Percentiles rank a stretch among this genome's conserved stretches.
Evolutionary conservation across 2,113 vertebrate genomes (phyloP).

Genomic region (Dissostichus mawsoni): DNA sequence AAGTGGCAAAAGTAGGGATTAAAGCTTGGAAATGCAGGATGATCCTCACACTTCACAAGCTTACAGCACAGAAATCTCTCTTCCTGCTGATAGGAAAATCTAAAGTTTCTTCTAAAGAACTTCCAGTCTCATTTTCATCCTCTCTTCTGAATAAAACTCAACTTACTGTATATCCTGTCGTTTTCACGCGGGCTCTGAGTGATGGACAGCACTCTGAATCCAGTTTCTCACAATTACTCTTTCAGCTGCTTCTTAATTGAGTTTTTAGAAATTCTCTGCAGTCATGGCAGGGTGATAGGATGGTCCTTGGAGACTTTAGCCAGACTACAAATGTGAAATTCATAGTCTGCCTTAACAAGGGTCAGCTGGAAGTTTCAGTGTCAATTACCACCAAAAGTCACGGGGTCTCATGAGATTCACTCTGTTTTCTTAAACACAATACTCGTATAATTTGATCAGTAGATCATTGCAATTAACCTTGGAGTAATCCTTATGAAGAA

Average conservation of each 20-base stretch:
- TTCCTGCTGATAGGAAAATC: conserved; percentile 1
- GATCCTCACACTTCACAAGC: not conserved
- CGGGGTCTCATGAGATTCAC: conserved; percentile 32
- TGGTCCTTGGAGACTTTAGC: conserved; percentile 47
- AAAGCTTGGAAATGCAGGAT: conserved; percentile 17
- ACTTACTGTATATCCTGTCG: conserved; percentile 9
- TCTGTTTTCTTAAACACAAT: conserved; percentile 60
- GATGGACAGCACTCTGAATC: conserved; percentile 23
- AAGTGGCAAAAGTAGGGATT: not conserved
- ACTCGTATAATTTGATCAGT: conserved; percentile 35
- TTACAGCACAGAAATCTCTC: not conserved
- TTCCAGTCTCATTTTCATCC: conserved; percentile 18
- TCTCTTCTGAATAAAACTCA: conserved; percentile 29
- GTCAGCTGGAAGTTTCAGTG: conserved; percentile 66
- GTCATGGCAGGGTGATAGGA: conserved; percentile 42
- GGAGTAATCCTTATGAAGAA: conserved; percentile 44
- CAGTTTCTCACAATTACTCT: conserved; percentile 34
- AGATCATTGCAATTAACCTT: conserved; percentile 63
- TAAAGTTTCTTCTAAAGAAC: conserved; percentile 13
- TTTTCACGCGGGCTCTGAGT: conserved; percentile 9
- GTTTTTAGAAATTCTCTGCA: conserved; percentile 53
- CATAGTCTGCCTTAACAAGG: conserved; percentile 66
- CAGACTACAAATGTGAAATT: conserved; percentile 50
- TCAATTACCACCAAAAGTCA: conserved; percentile 67
- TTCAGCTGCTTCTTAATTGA: conserved; percentile 66